Base-by-base conservation (phyloP, 1,140 invertebrate genomes). In the Grapholita molesta region DNA sequence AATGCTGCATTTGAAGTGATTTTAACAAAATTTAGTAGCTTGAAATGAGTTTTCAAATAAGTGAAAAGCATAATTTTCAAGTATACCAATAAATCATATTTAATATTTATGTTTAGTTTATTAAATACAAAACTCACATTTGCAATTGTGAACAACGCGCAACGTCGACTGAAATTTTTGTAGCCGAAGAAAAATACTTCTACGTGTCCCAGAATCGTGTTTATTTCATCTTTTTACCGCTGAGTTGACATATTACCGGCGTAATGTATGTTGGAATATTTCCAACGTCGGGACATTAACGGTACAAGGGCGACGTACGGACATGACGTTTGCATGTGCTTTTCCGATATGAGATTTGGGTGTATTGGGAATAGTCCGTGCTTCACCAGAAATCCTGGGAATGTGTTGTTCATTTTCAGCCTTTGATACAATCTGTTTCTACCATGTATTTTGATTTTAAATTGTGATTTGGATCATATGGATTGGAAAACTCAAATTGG, bases 211-310 rank as follows among this genome's bases (percentile, higher is more conserved):
- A 61, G 55, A 61, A 61, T 28, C n/a, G n/a, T 25, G 24, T 61
- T 32, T 61, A 61, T 61, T 55, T 55, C 11, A 55, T 61, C 55
- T 15, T 61, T 61, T 61, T 28, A n/a, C 11, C 55, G 55, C 21
- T 18, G 55, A 61, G 28, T 61, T 61, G 55, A 61, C 55, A 61
- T 61, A 61, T 61, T 61, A 28, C 25, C 55, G 55, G 25, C 55
- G 18, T 15, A 57, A 57, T 57, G 12, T 57, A 61, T 61, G 55
- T 61, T 61, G 55, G 55, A 61, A 61, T 61, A 15, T 61, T 28
- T 61, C 24, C 55, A 61, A 61, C 55, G 15, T 30, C 24, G 25
- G n/a, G 55, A 61, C 25, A 61, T 55, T 61, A 61, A 28, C 5
- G 28, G n/a, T 61, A 61, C 53, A n/a, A 61, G 55, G 28, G 55